Percentiles rank a stretch among this genome's conserved stretches.
Evolutionary conservation across 2,113 vertebrate genomes (phyloP).

Genomic region (Oceanodroma tethys): DNA sequence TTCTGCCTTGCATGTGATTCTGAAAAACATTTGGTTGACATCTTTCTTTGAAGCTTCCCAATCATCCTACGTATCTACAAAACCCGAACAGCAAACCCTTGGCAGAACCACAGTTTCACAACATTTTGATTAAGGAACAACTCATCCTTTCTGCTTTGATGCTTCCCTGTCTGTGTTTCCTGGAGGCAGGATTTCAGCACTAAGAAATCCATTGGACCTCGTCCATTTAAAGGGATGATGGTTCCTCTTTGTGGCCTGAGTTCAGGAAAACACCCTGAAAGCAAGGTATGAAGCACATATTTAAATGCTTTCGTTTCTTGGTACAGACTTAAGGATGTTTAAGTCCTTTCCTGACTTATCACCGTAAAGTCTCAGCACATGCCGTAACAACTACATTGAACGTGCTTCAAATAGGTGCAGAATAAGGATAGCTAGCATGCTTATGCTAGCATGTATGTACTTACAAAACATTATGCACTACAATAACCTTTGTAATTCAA

Average conservation of each 20-base stretch:
- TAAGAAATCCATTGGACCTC: neutral
- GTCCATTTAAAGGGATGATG: neutral
- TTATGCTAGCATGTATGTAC: neutral
- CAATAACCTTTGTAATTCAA: neutral
- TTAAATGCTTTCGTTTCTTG: neutral
- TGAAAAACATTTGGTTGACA: slow-evolving; percentile 54
- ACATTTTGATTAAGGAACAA: slow-evolving; percentile 32
- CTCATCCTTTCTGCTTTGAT: neutral
- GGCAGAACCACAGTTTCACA: slow-evolving; percentile 5
- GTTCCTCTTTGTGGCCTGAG: neutral
- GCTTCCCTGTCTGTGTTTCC: neutral
- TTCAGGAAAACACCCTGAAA: neutral
- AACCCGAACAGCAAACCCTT: neutral
- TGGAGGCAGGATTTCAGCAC: neutral
- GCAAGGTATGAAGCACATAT: neutral
- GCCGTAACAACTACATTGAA: neutral
- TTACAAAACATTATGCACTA: neutral
- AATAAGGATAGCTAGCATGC: neutral
- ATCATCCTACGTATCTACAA: neutral
- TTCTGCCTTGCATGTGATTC: slow-evolving; percentile 28
- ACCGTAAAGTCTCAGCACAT: neutral
- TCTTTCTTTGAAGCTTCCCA: slow-evolving; percentile 47
- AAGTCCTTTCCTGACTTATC: neutral
- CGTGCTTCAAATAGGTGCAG: neutral
- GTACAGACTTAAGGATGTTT: neutral